phyloP scores from a whole-genome alignment of 1,140 invertebrate species.

The Bacillus rossius region DNA sequence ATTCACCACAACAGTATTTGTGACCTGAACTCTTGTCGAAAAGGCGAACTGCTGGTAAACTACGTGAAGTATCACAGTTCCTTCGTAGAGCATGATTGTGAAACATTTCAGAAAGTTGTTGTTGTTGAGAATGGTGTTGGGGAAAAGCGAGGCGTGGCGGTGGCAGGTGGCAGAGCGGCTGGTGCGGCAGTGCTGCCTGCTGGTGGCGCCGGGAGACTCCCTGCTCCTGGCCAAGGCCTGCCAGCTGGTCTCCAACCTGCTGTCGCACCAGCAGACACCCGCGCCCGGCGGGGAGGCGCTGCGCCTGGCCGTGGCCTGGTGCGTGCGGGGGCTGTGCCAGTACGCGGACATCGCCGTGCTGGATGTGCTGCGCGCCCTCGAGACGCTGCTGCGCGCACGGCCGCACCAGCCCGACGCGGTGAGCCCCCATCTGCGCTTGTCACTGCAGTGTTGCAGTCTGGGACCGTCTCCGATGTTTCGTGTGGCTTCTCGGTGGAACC shows the following conservation, averaged over 20 bases:
- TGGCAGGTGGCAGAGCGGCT: slow-evolving; percentile 1
- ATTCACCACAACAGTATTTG: too few species aligned
- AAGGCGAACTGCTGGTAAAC: too few species aligned
- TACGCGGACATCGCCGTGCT: slow-evolving; percentile 9
- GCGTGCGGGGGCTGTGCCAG: not conserved
- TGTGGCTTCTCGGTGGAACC: too few species aligned
- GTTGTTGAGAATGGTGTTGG: too few species aligned
- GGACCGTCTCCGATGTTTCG: too few species aligned
- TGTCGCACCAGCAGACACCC: not conserved
- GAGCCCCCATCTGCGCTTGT: too few species aligned
- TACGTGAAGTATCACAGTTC: too few species aligned
- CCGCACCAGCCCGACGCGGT: not conserved
- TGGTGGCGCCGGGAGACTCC: slow-evolving; percentile 7
- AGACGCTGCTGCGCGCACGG: slow-evolving; percentile 6
- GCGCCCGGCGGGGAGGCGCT: not conserved
- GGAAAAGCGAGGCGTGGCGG: too few species aligned
- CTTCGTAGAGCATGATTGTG: too few species aligned
- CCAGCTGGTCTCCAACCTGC: slow-evolving; percentile 10
- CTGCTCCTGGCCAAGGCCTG: slow-evolving; percentile 13
- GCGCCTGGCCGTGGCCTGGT: slow-evolving; percentile 3
- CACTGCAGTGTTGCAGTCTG: too few species aligned
- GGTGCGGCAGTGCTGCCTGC: slow-evolving; percentile 4
- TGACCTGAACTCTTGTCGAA: too few species aligned
- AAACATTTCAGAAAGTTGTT: too few species aligned
- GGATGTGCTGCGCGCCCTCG: slow-evolving; percentile 10